Base-by-base conservation (phyloP, 2,888 invertebrate species). In the Troides helena region DNA sequence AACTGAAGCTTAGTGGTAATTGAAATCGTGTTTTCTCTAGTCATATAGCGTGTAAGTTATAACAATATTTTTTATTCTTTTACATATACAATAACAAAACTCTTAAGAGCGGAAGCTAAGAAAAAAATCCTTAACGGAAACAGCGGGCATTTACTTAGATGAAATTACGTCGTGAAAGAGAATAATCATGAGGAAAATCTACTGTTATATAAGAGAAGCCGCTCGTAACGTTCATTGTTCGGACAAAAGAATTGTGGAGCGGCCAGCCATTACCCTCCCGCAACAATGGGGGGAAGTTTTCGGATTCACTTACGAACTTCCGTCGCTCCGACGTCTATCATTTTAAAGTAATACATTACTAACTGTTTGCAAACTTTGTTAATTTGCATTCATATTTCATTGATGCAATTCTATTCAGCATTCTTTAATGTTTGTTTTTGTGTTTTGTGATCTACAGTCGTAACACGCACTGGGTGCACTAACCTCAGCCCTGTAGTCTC, bases 201-300 rank as follows among this genome's bases (percentile, higher is more conserved):
- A 60, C 60, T 61, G 69, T 69, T 69, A 69, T 56, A 46, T 69
- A 69, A 69, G 69, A 59, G 65, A 60, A 36, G 46, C 14, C 18
- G n/a, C 36, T 46, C 60, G 68, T 56, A 69, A 64, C 62, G 30
- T 18, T 39, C 39, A 64, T 64, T 69, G 61, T 65, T 25, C 61
- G 65, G 36, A 69, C 65, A 65, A 69, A 69, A 69, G 69, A 69
- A 69, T 69, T 65, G 69, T 61, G 65, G 43, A 43, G 23, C 61
- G 23, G 36, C 30, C 46, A n/a, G 59, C 25, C n/a, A 39, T 62
- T 67, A 61, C 50, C 61, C 25, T 57, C 43, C 23, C 61, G n/a
- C 7, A 60, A 69, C 69, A 69, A 69, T 69, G 65, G 61, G 61
- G 60, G 69, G 69, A 69, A 69, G 65, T 69, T 69, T 61, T 65